Conservation (phyloP, 2,888 invertebrate genomes). For the Orthosia gracilis region DNA sequence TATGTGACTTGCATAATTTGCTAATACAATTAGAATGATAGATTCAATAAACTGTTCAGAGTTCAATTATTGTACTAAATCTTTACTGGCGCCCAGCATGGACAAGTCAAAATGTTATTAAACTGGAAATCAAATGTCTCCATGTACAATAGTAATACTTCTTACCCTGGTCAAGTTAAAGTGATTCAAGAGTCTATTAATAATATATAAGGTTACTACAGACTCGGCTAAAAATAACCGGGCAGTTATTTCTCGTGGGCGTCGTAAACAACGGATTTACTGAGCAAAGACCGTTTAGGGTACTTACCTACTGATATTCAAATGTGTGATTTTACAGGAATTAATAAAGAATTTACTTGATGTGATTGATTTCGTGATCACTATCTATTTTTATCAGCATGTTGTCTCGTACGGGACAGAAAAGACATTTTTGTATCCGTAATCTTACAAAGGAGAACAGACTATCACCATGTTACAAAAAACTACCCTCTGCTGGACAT, state of each 20-base stretch:
- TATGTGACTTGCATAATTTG: no score
- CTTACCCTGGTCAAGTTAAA: background rate
- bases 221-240: conserved; percentile 23
- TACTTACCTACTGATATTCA: background rate
- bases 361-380: background rate
- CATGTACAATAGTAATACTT: background rate
- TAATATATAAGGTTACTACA: conserved; percentile 1
- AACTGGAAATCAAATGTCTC: background rate
- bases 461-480: background rate
- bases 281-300: background rate
- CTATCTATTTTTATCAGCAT: background rate
- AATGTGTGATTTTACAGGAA: background rate
- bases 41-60: no score
- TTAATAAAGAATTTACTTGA: background rate
- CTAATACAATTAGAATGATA: no score
- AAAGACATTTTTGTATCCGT: background rate
- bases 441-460: background rate
- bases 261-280: conserved; percentile 17
- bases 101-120: background rate
- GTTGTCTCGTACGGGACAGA: background rate
- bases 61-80: no score
- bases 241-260: conserved; percentile 16
- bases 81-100: no score
- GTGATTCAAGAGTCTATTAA: background rate
- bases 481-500: background rate